Evolutionary conservation across 2,888 invertebrate genomes (phyloP).

Genomic region (Mellilla xanthometata): DNA sequence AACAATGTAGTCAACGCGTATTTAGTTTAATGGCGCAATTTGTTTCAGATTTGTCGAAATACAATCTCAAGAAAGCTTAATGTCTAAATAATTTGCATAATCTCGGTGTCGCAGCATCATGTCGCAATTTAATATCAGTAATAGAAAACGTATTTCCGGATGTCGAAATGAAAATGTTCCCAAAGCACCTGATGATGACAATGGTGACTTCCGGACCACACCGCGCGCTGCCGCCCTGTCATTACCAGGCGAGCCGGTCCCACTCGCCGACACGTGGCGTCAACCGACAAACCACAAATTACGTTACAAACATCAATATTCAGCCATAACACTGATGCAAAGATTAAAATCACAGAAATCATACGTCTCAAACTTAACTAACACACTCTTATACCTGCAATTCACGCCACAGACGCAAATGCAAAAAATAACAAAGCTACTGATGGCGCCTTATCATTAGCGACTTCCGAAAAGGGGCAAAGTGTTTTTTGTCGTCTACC

Average conservation of each 20-base stretch:
- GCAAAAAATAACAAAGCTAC: slow-evolving; percentile 65
- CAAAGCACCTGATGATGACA: slow-evolving; percentile 60
- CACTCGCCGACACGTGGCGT: slow-evolving; percentile 57
- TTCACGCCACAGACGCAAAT: slow-evolving; percentile 52
- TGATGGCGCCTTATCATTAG: slow-evolving; percentile 77
- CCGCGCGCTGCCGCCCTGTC: slow-evolving; percentile 49
- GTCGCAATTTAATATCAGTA: slow-evolving; percentile 44
- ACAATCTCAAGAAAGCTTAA: slow-evolving; percentile 18
- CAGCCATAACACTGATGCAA: slow-evolving; percentile 29
- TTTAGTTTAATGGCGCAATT: slow-evolving; percentile 9
- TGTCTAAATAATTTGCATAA: slow-evolving; percentile 33
- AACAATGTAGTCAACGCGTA: not conserved
- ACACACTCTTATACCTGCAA: slow-evolving; percentile 43
- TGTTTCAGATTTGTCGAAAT: slow-evolving; percentile 13
- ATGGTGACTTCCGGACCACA: slow-evolving; percentile 75
- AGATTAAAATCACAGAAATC: slow-evolving; percentile 32
- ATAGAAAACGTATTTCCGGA: slow-evolving; percentile 51
- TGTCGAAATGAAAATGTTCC: slow-evolving; percentile 57
- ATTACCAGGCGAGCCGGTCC: slow-evolving; percentile 51
- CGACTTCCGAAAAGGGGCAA: slow-evolving; percentile 71
- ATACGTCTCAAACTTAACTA: slow-evolving; percentile 24
- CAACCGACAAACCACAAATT: slow-evolving; percentile 51
- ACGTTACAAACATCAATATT: slow-evolving; percentile 25
- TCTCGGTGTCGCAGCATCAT: slow-evolving; percentile 32
- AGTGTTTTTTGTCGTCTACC: slow-evolving; percentile 65